Evolutionary conservation across 2,113 vertebrate species (phyloP), one percentile per base, ranked within the genome.

Genomic region (Cyphomyrus plagiostoma): DNA sequence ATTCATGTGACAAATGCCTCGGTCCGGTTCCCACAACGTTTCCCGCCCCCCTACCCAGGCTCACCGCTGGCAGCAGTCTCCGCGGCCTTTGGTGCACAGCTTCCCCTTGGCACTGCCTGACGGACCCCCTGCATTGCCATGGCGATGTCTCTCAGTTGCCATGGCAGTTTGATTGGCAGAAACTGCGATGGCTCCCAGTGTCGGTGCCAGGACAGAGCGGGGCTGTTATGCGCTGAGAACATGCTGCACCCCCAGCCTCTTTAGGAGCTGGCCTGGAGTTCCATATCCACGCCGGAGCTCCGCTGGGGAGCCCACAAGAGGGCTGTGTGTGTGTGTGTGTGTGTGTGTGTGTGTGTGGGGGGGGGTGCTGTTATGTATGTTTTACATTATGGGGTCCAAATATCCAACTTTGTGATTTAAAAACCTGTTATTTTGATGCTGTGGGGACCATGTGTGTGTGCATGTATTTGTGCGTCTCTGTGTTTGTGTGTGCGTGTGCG

Each of bases 71-170:
- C 92, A 88, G 30, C 49, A 53, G 85, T 46, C 89, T 86, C 89
- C 93, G 92, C 92, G 90, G 93, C 93, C 92, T 93, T 93, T 93
- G 94, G 92, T 93, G 91, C 95, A 93, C 95, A 95, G 94, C 94
- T 94, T 95, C 93, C 92, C 95, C 93, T 90, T 95, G 95, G 95
- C 95, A 95, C 89, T 30, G 0, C 90, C 66, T 87, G 80, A 88
- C 86, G 89, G 89, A 90, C 93, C 93, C 94, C 94, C 91, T 92
- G 94, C 92, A 92, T 90, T 89, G 58, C 89, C 89, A 53, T 91
- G 90, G 90, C 30, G 90, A 91, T 94, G 93, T 94, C 93, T 94
- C 92, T 88, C 90, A 74, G 89, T 95, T 90, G 91, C 94, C 93
- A 94, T 94, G 92, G 93, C 82, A 89, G 89, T 85, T 62, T 95